phyloP scores from a whole-genome alignment of 2,797 vertebrate species.

The Pantherophis alleghaniensis region DNA sequence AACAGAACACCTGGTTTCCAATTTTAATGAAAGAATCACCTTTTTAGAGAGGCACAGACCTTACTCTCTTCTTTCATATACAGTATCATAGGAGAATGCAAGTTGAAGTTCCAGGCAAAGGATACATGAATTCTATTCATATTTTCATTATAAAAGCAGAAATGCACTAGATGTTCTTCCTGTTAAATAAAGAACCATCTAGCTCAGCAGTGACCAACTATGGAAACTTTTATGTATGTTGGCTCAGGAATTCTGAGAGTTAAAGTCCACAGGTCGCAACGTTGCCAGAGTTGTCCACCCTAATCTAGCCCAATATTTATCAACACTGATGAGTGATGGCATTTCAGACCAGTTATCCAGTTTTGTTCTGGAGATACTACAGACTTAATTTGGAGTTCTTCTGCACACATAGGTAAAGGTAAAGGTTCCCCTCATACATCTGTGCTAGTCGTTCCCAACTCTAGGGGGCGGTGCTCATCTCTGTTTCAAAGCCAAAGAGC shows the following conservation, averaged over 20 bases:
- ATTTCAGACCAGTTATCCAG: background rate
- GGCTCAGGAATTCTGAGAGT: background rate
- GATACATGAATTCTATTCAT: background rate
- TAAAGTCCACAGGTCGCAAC: background rate
- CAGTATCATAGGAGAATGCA: background rate
- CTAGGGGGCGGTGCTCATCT: too few species aligned
- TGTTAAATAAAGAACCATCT: background rate
- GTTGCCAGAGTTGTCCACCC: background rate
- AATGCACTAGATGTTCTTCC: background rate
- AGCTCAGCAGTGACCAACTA: background rate
- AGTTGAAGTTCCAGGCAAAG: background rate
- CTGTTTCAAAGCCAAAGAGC: too few species aligned
- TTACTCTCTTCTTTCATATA: background rate
- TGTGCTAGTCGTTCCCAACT: too few species aligned
- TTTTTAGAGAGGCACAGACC: background rate
- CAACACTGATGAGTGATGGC: background rate
- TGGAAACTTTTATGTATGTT: background rate
- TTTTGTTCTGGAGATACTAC: background rate
- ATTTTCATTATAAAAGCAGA: background rate
- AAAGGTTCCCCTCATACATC: too few species aligned
- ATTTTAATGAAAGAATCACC: background rate
- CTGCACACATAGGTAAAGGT: background rate
- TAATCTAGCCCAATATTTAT: background rate
- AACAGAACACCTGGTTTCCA: background rate
- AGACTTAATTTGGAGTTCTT: background rate